Conservation (phyloP, 2,797 vertebrate species). For the Chelidonichthys spinosus region DNA sequence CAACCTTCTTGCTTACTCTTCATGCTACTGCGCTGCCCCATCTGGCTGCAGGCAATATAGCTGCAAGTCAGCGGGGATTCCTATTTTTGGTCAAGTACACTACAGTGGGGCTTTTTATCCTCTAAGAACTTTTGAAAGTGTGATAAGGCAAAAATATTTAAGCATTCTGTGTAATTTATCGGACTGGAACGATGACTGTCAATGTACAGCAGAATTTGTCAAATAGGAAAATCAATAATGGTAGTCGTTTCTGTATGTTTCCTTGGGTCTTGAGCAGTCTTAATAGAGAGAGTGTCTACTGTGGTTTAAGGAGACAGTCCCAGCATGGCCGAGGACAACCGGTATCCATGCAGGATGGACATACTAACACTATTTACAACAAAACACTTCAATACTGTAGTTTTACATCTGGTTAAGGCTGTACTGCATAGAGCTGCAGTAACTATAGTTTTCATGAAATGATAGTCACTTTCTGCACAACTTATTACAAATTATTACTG, state of each 20-base stretch:
- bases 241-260: slow-evolving; percentile 46
- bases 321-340: slow-evolving; percentile 61
- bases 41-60: slow-evolving; percentile 76
- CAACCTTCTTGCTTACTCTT: slow-evolving; percentile 58
- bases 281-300: slow-evolving; percentile 54
- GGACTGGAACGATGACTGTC: slow-evolving; percentile 27
- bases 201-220: slow-evolving; percentile 38
- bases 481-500: slow-evolving; percentile 81
- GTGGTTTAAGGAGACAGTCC: slow-evolving; percentile 66
- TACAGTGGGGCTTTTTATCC: slow-evolving; percentile 48
- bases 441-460: slow-evolving; percentile 82
- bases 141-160: slow-evolving; percentile 57
- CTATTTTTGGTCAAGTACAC: slow-evolving; percentile 77
- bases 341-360: slow-evolving; percentile 89
- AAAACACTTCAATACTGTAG: slow-evolving; percentile 81
- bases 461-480: slow-evolving; percentile 88
- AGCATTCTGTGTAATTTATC: slow-evolving; percentile 48
- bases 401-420: slow-evolving; percentile 86
- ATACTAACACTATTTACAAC: slow-evolving; percentile 95
- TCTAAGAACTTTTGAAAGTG: slow-evolving; percentile 43
- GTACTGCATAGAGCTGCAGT: slow-evolving; percentile 82
- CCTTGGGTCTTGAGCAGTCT: slow-evolving; percentile 64
- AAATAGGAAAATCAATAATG: slow-evolving; percentile 26
- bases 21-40: slow-evolving; percentile 67
- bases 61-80: slow-evolving; percentile 73